Evolutionary conservation across 1,140 invertebrate genomes (phyloP).

Genomic region (Brachionus plicatilis): DNA sequence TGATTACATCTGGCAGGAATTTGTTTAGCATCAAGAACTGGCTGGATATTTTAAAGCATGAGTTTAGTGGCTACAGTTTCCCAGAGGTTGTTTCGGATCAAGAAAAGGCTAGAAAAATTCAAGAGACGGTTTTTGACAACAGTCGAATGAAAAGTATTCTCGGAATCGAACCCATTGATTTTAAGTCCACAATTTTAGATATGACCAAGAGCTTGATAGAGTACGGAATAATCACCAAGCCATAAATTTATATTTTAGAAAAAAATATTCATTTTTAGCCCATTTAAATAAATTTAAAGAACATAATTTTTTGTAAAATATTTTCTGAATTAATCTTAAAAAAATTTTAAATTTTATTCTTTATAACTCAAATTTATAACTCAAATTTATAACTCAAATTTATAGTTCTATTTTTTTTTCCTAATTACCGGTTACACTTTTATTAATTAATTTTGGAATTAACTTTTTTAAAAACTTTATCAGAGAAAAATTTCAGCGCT

Average conservation of each 20-base stretch:
- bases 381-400: too few relatives aligned
- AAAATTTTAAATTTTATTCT: too few relatives aligned
- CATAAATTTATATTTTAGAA: not conserved
- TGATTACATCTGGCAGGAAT: not conserved
- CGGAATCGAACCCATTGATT: constrained; percentile 52
- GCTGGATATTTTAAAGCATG: not conserved
- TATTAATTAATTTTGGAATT: too few relatives aligned
- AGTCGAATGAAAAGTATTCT: constrained; percentile 54
- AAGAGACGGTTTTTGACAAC: not conserved
- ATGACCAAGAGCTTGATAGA: constrained; percentile 59
- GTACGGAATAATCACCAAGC: constrained; percentile 55
- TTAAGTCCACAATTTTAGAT: constrained; percentile 56
- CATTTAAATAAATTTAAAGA: not conserved
- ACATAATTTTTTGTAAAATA: too few relatives aligned
- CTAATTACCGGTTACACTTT: too few relatives aligned
- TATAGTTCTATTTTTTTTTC: too few relatives aligned
- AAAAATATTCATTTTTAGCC: not conserved
- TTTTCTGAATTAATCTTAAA: too few relatives aligned
- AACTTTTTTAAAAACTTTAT: too few relatives aligned
- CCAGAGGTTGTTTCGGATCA: not conserved
- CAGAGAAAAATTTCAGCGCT: too few relatives aligned
- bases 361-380: too few relatives aligned
- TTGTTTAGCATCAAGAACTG: not conserved
- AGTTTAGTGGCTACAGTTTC: not conserved
- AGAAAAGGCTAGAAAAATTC: not conserved